A percentile compares a stretch with the other conserved stretches of the same genome.
phyloP scores from a whole-genome alignment of 2,888 invertebrate genomes.

The Drosophila subquinaria region DNA sequence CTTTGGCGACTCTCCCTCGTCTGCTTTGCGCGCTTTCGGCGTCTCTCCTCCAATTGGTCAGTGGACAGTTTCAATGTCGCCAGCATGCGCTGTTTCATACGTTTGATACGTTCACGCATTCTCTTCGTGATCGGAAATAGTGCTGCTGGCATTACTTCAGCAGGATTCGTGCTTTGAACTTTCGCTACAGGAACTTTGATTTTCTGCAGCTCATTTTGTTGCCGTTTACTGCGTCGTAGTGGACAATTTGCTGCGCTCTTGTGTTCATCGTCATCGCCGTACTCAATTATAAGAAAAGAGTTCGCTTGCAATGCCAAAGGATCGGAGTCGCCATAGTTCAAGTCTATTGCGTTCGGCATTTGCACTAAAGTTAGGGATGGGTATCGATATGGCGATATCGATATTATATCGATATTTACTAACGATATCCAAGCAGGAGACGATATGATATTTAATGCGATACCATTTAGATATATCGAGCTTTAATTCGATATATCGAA shows the following conservation, averaged over 20 bases:
- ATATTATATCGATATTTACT: too few species aligned
- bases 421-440: too few species aligned
- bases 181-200: background rate
- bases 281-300: background rate
- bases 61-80: slow-evolving; percentile 49
- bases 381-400: too few species aligned
- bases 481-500: too few species aligned
- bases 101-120: slow-evolving; percentile 51
- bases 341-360: slow-evolving; percentile 22
- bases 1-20: slow-evolving; percentile 17
- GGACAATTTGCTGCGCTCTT: background rate
- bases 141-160: background rate
- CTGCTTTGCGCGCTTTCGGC: slow-evolving; percentile 28
- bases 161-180: background rate
- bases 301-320: slow-evolving; percentile 15
- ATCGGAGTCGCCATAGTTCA: background rate
- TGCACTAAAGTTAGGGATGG: too few species aligned
- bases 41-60: slow-evolving; percentile 30
- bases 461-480: too few species aligned
- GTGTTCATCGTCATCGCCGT: background rate
- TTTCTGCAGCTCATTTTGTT: background rate
- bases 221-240: slow-evolving; percentile 22
- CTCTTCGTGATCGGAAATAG: slow-evolving; percentile 46
- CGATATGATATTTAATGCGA: too few species aligned
- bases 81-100: slow-evolving; percentile 61